Evolutionary conservation across 2,113 vertebrate species (phyloP).

Genomic region (Hyperoodon ampullatus): DNA sequence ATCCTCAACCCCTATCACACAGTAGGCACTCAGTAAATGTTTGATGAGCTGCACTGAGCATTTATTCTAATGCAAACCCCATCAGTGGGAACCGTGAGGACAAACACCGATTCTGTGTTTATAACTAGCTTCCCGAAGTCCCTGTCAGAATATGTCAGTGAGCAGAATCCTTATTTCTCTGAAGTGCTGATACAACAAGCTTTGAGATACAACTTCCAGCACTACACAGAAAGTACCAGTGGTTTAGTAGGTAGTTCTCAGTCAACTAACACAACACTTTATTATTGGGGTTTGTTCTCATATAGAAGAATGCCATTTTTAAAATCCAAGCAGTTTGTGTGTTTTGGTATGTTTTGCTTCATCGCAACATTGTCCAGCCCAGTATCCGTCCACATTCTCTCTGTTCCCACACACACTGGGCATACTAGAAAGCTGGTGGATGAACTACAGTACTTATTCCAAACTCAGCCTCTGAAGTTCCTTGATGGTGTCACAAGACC

Average conservation of each 20-base stretch:
- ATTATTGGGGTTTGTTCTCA: not conserved
- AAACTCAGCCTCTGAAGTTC: slow-evolving; percentile 42
- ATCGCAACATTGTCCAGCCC: not conserved
- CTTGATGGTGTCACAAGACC: not conserved
- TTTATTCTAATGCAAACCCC: not conserved
- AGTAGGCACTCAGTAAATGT: not conserved
- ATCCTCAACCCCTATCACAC: not conserved
- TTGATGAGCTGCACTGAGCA: not conserved
- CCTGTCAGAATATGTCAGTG: not conserved
- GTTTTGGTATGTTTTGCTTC: not conserved
- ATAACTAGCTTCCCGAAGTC: not conserved
- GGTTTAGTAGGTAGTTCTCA: not conserved
- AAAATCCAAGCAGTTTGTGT: slow-evolving; percentile 38
- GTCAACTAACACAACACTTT: slow-evolving; percentile 31
- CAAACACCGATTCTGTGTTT: not conserved
- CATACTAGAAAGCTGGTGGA: not conserved
- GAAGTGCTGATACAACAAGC: not conserved
- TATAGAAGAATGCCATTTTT: not conserved
- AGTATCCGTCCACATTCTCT: not conserved
- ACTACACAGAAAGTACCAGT: not conserved
- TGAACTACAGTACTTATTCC: not conserved
- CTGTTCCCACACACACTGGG: not conserved
- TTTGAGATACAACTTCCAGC: not conserved
- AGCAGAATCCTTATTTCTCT: not conserved
- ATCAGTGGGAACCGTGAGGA: not conserved